These are phyloP conservation scores for Corythucha ciliata DNA, from an alignment of 2,888 invertebrate genomes.

Conservation along the genomic window DNA sequence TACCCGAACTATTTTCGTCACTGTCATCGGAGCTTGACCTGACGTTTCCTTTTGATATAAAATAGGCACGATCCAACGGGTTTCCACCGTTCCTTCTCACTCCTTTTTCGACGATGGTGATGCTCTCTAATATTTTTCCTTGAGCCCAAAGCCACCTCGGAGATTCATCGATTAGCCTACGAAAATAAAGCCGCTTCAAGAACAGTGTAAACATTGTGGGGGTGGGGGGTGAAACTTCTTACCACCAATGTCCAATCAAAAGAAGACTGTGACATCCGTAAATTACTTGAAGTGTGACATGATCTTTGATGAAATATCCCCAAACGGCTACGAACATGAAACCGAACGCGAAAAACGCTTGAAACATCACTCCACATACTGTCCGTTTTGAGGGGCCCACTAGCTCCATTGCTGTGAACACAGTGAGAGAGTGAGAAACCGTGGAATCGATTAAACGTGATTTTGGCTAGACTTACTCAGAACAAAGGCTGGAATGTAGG, in stretches of 20 bases:
- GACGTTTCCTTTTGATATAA: slow-evolving; percentile 53
- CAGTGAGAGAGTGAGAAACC: background rate
- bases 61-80: slow-evolving; percentile 53
- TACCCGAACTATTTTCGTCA: slow-evolving; percentile 41
- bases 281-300: slow-evolving; percentile 63
- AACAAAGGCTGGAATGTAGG: slow-evolving; percentile 53
- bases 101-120: slow-evolving; percentile 64
- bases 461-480: slow-evolving; percentile 40
- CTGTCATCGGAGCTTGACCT: slow-evolving; percentile 28
- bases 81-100: slow-evolving; percentile 60
- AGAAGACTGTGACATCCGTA: slow-evolving; percentile 67
- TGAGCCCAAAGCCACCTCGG: slow-evolving; percentile 83
- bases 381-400: slow-evolving; percentile 72
- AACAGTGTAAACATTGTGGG: slow-evolving; percentile 1
- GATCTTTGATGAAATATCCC: slow-evolving; percentile 65
- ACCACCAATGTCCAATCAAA: slow-evolving; percentile 62
- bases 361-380: slow-evolving; percentile 68
- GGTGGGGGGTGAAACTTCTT: slow-evolving; percentile 27
- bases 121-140: slow-evolving; percentile 61
- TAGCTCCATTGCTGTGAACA: slow-evolving; percentile 57
- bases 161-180: slow-evolving; percentile 75
- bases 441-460: background rate
- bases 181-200: background rate
- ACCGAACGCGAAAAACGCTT: slow-evolving; percentile 67
- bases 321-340: slow-evolving; percentile 75